These are phyloP conservation scores for Aplysina aerophoba DNA, from an alignment of 37 sponge, comb jelly and placozoan genomes.

Conservation along the genomic window DNA sequence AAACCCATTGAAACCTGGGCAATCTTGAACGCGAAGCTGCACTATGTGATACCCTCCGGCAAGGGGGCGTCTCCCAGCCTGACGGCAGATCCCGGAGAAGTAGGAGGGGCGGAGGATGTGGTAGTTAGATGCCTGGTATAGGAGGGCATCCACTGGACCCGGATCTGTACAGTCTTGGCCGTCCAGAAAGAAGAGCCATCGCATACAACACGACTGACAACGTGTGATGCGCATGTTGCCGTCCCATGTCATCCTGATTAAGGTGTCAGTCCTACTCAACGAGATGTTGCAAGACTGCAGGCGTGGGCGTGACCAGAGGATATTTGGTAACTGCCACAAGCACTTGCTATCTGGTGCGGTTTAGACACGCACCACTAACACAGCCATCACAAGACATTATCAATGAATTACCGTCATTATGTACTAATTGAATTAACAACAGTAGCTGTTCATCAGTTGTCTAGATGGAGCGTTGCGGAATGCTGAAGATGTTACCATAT, in stretches of 20 bases:
- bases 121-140: conserved; percentile 13
- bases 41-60: conserved; percentile 10
- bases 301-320: neutral
- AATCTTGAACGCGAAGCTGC: conserved; percentile 61
- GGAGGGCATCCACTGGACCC: conserved; percentile 4
- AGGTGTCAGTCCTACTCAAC: conserved; percentile 51
- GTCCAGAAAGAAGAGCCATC: conserved; percentile 64
- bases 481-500: too few relatives aligned
- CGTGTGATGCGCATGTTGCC: conserved; percentile 70
- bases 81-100: conserved; percentile 18
- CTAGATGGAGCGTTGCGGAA: too few relatives aligned
- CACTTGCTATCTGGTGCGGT: too few relatives aligned
- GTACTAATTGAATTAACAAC: too few relatives aligned
- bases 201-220: conserved; percentile 64
- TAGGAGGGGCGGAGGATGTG: neutral
- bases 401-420: too few relatives aligned
- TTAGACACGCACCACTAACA: too few relatives aligned
- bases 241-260: conserved; percentile 59
- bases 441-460: too few relatives aligned
- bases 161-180: conserved; percentile 68
- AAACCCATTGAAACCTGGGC: conserved; percentile 52
- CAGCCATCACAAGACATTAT: too few relatives aligned
- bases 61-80: conserved; percentile 6
- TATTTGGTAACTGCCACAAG: too few relatives aligned
- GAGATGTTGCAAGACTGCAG: conserved; percentile 35